Conservation (phyloP, 2,797 vertebrate genomes). For the Phataginus tetradactyla region DNA sequence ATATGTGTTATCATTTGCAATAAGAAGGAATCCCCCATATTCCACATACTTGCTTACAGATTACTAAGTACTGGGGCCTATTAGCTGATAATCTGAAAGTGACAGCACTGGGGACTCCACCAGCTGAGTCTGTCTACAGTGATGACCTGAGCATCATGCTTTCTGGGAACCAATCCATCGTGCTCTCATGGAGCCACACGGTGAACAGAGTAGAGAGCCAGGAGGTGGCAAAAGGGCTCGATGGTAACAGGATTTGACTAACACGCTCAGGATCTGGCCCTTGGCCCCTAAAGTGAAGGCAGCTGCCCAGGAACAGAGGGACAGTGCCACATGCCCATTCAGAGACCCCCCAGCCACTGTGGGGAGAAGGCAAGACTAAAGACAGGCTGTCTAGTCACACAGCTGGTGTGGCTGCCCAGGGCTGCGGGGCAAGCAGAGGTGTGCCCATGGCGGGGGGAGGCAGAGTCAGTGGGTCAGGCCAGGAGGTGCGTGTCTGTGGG, state of each 20-base stretch:
- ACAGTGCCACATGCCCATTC: too few relatives aligned
- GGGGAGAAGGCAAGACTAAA: background rate
- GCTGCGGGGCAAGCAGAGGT: background rate
- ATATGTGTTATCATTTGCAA: background rate
- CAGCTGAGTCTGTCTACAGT: background rate
- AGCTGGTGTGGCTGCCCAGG: background rate
- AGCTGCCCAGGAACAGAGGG: too few relatives aligned
- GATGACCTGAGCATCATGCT: background rate
- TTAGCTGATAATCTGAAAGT: background rate
- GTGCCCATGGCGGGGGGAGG: too few relatives aligned
- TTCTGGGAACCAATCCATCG: background rate
- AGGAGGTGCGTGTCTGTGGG: too few relatives aligned
- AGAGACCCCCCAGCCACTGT: background rate
- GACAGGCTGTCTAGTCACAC: background rate
- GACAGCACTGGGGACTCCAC: background rate
- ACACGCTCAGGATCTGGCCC: background rate
- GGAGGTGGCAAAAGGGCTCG: background rate
- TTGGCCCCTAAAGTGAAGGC: background rate
- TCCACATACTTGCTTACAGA: background rate
- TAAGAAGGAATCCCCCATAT: background rate
- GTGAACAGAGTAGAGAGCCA: background rate
- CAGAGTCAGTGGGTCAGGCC: background rate
- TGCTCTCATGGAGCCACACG: accelerated
- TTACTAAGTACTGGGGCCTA: background rate
- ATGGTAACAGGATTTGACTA: too few relatives aligned